phyloP scores from a whole-genome alignment of 2,113 vertebrate species.

The Periophthalmus modestus region DNA sequence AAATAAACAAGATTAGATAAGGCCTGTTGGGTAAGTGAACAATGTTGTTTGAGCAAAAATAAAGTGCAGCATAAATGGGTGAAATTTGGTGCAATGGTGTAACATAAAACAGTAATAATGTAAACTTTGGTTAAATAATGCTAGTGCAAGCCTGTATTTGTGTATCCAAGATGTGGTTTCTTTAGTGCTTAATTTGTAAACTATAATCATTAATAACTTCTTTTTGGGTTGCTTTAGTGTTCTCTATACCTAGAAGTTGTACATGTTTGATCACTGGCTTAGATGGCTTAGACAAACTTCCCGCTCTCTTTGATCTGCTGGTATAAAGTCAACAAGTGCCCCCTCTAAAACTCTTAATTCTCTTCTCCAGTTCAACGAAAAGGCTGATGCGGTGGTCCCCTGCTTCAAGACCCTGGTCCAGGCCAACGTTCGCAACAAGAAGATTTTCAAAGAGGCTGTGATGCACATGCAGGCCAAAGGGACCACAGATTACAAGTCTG shows the following conservation, averaged over 20 bases:
- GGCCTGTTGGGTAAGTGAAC: too few relatives aligned
- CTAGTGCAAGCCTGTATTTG: too few relatives aligned
- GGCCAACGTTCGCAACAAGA: conserved; percentile 96
- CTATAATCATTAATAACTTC: too few relatives aligned
- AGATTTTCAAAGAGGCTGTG: conserved; percentile 96
- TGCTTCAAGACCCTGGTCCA: conserved; percentile 97
- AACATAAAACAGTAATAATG: too few relatives aligned
- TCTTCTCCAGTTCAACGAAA: conserved; percentile 90
- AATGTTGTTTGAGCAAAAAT: too few relatives aligned
- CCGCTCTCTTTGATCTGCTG: neutral
- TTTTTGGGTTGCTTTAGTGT: neutral
- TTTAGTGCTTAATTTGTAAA: too few relatives aligned
- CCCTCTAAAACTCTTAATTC: conserved; percentile 10
- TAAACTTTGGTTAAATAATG: too few relatives aligned
- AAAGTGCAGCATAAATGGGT: too few relatives aligned
- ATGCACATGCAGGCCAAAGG: conserved; percentile 95
- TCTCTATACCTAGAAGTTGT: neutral
- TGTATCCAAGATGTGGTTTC: too few relatives aligned
- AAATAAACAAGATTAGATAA: too few relatives aligned
- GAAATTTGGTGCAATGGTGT: too few relatives aligned
- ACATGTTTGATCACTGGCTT: neutral
- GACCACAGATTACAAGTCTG: conserved; percentile 98
- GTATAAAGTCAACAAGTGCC: neutral
- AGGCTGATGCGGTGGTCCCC: conserved; percentile 89
- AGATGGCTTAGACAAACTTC: neutral